Percentiles rank a stretch among this genome's conserved stretches.
Conservation (phyloP, 2,888 invertebrate genomes). For the Nomada ferruginata region DNA sequence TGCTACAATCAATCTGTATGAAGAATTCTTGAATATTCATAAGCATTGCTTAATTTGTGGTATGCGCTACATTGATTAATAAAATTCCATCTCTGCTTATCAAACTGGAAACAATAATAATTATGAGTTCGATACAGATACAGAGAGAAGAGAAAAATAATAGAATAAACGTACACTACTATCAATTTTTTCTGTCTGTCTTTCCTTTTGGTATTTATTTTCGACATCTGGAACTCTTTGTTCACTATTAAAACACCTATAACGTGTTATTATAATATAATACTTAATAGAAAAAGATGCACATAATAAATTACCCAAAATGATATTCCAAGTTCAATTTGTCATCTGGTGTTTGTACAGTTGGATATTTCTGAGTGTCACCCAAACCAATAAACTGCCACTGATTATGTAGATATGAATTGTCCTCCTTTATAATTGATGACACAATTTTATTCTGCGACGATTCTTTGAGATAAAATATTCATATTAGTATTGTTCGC, state of each 20-base stretch:
- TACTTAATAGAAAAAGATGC: not conserved
- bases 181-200: slow-evolving; percentile 27
- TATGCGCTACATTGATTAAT: slow-evolving; percentile 72
- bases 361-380: slow-evolving; percentile 32
- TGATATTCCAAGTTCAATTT: slow-evolving; percentile 18
- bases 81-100: slow-evolving; percentile 70
- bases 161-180: slow-evolving; percentile 39
- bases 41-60: slow-evolving; percentile 65
- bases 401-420: slow-evolving; percentile 25
- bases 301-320: slow-evolving; percentile 30
- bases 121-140: not conserved
- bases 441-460: slow-evolving; percentile 17
- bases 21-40: slow-evolving; percentile 30
- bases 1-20: slow-evolving; percentile 15
- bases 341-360: slow-evolving; percentile 12
- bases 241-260: slow-evolving; percentile 17
- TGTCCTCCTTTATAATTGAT: slow-evolving; percentile 26
- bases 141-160: not conserved
- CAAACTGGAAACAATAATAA: slow-evolving; percentile 64
- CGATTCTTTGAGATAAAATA: slow-evolving; percentile 22
- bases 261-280: slow-evolving; percentile 13
- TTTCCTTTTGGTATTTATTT: slow-evolving; percentile 32
- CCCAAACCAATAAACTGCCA: slow-evolving; percentile 32
- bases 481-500: not conserved
- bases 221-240: slow-evolving; percentile 12